phyloP scores from a whole-genome alignment of 1,140 invertebrate species.

The Acromyrmex echinatior region DNA sequence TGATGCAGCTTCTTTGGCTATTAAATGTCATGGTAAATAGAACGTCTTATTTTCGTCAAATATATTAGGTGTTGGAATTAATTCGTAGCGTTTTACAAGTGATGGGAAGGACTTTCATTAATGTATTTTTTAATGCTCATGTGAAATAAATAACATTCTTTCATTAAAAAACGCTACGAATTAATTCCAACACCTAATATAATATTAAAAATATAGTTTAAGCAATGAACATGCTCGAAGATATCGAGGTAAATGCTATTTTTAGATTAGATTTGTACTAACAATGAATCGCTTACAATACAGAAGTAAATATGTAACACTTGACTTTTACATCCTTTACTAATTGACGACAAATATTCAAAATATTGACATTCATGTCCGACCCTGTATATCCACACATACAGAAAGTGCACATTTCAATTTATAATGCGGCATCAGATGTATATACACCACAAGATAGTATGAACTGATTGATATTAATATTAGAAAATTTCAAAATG shows the following conservation, averaged over 20 bases:
- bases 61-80: too few species aligned
- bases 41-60: constrained; percentile 16
- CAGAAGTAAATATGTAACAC: too few species aligned
- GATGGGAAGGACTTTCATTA: too few species aligned
- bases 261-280: neutral
- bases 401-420: constrained; percentile 48
- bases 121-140: too few species aligned
- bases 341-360: neutral
- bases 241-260: neutral
- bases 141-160: too few species aligned
- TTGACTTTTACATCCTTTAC: neutral
- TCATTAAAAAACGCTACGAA: too few species aligned
- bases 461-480: neutral
- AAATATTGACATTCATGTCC: neutral
- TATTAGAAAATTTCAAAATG: constrained; percentile 65
- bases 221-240: neutral
- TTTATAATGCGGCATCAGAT: constrained; percentile 4
- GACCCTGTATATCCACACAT: neutral
- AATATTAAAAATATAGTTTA: neutral
- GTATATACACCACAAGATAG: neutral
- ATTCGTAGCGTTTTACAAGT: too few species aligned
- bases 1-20: neutral
- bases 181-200: too few species aligned
- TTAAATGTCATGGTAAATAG: neutral
- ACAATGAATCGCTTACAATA: neutral